Percentiles rank a stretch among this genome's conserved stretches.
These are phyloP conservation scores for Arrhamphus sclerolepis DNA, from an alignment of 2,797 vertebrate species.

Conservation along the genomic window DNA sequence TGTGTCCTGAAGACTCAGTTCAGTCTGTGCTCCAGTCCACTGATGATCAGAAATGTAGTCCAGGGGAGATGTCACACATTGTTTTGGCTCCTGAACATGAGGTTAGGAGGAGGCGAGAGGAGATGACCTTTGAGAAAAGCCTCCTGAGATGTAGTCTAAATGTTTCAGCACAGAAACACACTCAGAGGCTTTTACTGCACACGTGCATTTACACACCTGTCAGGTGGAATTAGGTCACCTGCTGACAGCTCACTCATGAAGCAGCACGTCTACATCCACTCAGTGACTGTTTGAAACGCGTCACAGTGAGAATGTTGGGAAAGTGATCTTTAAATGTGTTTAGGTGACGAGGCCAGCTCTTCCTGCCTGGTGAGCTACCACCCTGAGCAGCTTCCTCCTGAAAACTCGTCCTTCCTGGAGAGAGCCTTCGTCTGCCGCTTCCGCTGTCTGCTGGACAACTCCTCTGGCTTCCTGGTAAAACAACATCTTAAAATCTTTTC, in stretches of 20 bases:
- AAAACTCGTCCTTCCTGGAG: conserved; percentile 79
- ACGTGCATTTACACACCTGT: conserved; percentile 22
- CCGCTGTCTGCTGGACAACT: conserved; percentile 86
- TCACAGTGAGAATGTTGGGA: no score
- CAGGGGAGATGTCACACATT: neutral
- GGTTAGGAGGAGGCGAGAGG: conserved; percentile 17
- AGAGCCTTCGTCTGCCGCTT: conserved; percentile 85
- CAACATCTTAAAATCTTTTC: neutral
- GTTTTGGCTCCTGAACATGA: conserved; percentile 9
- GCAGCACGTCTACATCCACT: neutral
- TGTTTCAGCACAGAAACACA: conserved; percentile 20
- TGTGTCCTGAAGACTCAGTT: conserved; percentile 4
- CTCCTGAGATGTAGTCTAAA: conserved; percentile 31
- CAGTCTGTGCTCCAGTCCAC: no score
- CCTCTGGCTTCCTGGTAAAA: conserved; percentile 85
- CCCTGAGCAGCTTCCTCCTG: conserved; percentile 59
- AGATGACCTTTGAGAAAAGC: conserved; percentile 46
- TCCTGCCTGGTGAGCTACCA: conserved; percentile 46
- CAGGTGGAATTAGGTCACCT: conserved; percentile 26
- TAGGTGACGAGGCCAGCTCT: conserved; percentile 59
- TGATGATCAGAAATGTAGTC: no score
- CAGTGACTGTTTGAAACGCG: neutral
- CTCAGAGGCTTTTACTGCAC: conserved; percentile 14
- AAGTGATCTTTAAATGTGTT: neutral
- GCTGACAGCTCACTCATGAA: conserved; percentile 5